phyloP scores from a whole-genome alignment of 2,888 invertebrate genomes.

The Limenitis camilla region DNA sequence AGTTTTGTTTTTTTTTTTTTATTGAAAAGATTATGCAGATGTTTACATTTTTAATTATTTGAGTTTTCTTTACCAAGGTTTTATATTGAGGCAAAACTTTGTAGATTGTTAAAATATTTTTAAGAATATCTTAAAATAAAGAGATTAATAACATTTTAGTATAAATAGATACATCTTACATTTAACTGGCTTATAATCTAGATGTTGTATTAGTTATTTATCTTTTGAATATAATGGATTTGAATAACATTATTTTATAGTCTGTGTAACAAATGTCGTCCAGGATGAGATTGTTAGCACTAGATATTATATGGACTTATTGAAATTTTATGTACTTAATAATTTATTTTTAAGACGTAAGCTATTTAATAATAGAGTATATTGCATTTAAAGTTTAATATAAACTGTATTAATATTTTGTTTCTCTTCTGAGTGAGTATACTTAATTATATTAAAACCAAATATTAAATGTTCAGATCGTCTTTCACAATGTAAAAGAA shows the following conservation, averaged over 20 bases:
- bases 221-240: conserved; percentile 6
- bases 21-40: too few species aligned
- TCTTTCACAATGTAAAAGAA: conserved; percentile 3
- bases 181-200: conserved; percentile 1
- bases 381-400: conserved; percentile 49
- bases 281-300: conserved; percentile 56
- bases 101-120: not conserved
- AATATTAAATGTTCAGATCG: conserved; percentile 5
- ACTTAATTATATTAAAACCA: conserved; percentile 6
- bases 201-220: not conserved
- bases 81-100: too few species aligned
- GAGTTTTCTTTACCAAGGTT: too few species aligned
- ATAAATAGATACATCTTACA: not conserved
- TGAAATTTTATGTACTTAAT: conserved; percentile 66
- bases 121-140: not conserved
- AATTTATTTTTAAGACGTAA: conserved; percentile 52
- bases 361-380: conserved; percentile 41
- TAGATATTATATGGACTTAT: conserved; percentile 44
- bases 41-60: too few species aligned
- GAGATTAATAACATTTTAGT: not conserved
- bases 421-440: conserved; percentile 5
- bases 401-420: conserved; percentile 38
- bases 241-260: conserved; percentile 12
- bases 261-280: conserved; percentile 38
- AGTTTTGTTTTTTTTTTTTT: too few species aligned